Evolutionary conservation across 1,140 invertebrate genomes (phyloP).

Genomic region (Ephestia elutella): DNA sequence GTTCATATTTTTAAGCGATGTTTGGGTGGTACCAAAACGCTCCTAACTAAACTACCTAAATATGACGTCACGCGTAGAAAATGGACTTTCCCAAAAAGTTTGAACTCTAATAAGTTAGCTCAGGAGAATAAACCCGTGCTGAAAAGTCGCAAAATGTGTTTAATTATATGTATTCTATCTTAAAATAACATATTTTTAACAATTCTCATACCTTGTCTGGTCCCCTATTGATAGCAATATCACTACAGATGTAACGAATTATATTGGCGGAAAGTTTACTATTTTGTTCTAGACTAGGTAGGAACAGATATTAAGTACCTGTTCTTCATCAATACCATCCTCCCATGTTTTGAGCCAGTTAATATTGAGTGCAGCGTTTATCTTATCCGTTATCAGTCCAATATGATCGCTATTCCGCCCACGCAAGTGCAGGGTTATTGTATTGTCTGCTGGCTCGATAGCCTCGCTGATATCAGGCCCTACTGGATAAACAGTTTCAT

Average conservation of each 20-base stretch:
- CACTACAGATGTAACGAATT: conserved; percentile 18
- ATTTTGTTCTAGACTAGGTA: not conserved
- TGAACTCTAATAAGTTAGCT: too few species aligned
- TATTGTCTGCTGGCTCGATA: conserved; percentile 19
- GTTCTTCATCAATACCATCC: conserved; percentile 7
- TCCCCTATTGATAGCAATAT: not conserved
- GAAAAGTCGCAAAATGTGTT: too few species aligned
- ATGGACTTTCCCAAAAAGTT: too few species aligned
- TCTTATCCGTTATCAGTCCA: conserved; percentile 66
- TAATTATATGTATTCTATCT: too few species aligned
- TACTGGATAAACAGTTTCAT: not conserved
- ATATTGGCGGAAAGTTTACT: conserved; percentile 4
- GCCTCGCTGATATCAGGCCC: conserved; percentile 9
- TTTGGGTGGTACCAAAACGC: too few species aligned
- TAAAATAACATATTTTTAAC: too few species aligned
- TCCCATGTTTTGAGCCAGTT: conserved; percentile 10
- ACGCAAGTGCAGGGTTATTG: conserved; percentile 35
- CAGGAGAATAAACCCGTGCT: too few species aligned
- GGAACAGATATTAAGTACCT: conserved; percentile 11
- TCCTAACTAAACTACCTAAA: too few species aligned
- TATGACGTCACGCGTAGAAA: too few species aligned
- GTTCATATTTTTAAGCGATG: too few species aligned
- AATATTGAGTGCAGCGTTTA: conserved; percentile 58
- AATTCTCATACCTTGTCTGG: too few species aligned
- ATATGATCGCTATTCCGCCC: conserved; percentile 59